Conservation (phyloP, 1,140 invertebrate species). For the Solenopsis invicta region DNA sequence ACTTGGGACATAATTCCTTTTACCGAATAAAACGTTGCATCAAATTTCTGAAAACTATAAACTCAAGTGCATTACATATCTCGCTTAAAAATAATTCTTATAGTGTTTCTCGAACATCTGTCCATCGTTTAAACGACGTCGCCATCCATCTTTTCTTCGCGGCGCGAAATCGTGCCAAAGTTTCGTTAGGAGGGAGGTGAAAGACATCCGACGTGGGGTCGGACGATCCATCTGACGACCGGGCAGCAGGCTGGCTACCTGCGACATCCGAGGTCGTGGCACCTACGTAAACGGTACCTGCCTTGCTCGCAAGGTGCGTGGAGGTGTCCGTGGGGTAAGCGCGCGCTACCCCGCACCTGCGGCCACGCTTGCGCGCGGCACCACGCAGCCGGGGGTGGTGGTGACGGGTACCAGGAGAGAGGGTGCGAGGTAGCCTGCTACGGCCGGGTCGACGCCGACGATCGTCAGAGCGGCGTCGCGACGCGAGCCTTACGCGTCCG, state of each 20-base stretch:
- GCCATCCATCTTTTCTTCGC: not conserved
- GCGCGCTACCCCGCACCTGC: constrained; percentile 56
- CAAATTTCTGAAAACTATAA: not conserved
- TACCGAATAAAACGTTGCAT: not conserved
- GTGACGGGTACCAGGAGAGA: constrained; percentile 65
- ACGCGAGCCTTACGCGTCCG: constrained; percentile 78
- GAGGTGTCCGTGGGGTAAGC: constrained; percentile 64
- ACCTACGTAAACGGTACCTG: constrained; percentile 47
- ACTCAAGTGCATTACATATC: not conserved
- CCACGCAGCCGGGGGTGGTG: constrained; percentile 57
- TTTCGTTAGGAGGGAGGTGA: not conserved
- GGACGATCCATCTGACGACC: constrained; percentile 27
- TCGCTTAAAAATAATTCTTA: not conserved
- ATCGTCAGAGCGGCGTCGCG: constrained; percentile 82
- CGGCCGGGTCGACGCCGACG: constrained; percentile 82
- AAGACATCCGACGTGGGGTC: not conserved
- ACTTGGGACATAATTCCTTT: not conserved
- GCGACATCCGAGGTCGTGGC: constrained; percentile 46
- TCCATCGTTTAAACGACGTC: not conserved
- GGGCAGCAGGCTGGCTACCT: not conserved
- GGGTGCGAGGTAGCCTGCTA: constrained; percentile 74
- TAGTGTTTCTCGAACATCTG: not conserved
- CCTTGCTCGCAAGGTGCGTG: constrained; percentile 42
- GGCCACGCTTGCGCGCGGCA: constrained; percentile 71
- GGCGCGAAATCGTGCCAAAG: not conserved